phyloP scores from a whole-genome alignment of 2,888 invertebrate species.

The Apotomis capreana region DNA sequence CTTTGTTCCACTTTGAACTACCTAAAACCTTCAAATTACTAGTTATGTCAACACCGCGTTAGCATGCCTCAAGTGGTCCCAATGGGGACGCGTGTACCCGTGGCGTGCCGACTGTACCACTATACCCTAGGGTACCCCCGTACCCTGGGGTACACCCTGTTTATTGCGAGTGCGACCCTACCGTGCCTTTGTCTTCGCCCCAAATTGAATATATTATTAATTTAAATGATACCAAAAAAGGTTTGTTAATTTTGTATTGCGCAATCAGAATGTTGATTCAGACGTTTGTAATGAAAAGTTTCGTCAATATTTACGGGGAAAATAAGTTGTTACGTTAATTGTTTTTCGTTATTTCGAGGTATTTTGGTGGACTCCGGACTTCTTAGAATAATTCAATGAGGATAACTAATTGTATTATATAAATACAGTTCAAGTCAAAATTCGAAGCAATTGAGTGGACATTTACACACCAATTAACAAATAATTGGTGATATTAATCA shows the following conservation, averaged over 20 bases:
- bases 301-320: constrained; percentile 31
- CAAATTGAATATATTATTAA: constrained; percentile 74
- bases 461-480: too few species aligned
- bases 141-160: constrained; percentile 56
- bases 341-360: constrained; percentile 20
- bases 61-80: constrained; percentile 72
- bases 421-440: too few species aligned
- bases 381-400: constrained; percentile 12
- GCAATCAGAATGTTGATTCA: constrained; percentile 32
- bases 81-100: constrained; percentile 66
- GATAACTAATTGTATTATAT: background rate
- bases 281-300: constrained; percentile 34
- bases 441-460: too few species aligned
- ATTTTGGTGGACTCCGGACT: constrained; percentile 8
- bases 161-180: constrained; percentile 55
- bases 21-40: constrained; percentile 60
- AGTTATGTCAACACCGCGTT: constrained; percentile 57
- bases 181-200: constrained; percentile 56
- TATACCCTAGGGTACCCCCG: constrained; percentile 51
- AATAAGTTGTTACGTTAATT: constrained; percentile 27
- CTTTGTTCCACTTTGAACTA: constrained; percentile 23
- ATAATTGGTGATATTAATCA: too few species aligned
- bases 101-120: constrained; percentile 46
- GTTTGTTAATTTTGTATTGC: constrained; percentile 52
- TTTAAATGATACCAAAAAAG: constrained; percentile 58